These are phyloP conservation scores for Dermochelys coriacea DNA, from an alignment of 2,797 vertebrate species.

Conservation along the genomic window DNA sequence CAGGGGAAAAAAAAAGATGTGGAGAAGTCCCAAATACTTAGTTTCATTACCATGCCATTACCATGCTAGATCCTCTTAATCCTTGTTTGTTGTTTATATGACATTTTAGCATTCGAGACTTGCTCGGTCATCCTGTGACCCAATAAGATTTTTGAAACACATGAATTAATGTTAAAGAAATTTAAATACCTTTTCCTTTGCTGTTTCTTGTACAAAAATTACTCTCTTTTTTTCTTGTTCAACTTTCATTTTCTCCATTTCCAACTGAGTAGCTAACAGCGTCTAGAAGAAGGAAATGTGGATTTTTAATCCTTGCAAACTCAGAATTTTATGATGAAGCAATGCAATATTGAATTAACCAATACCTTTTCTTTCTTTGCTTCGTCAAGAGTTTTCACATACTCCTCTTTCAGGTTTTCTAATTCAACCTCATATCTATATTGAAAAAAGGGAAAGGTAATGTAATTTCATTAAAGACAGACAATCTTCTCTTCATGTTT, in stretches of 20 bases:
- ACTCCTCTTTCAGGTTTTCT: constrained; percentile 92
- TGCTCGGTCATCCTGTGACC: neutral
- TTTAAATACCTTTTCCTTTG: constrained; percentile 92
- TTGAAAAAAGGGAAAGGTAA: neutral
- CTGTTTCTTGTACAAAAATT: constrained; percentile 91
- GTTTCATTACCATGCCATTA: neutral
- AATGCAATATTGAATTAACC: neutral
- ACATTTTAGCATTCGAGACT: neutral
- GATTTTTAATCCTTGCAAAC: neutral
- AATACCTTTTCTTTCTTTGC: constrained; percentile 95
- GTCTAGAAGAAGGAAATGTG: constrained; percentile 78
- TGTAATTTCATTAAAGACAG: neutral
- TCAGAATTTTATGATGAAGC: neutral
- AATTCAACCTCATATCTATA: constrained; percentile 91
- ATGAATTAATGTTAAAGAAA: neutral
- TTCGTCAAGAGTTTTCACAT: constrained; percentile 90
- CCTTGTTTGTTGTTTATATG: neutral
- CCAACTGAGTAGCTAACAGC: constrained; percentile 92
- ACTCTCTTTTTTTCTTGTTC: constrained; percentile 98
- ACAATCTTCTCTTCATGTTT: neutral
- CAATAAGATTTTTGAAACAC: neutral
- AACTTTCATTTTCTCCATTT: constrained; percentile 99
- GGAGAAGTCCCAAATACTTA: neutral
- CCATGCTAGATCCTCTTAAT: neutral
- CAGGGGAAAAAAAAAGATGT: neutral